These are phyloP conservation scores for Ctenochaetus hawaiiensis DNA, from an alignment of 2,797 vertebrate species.

Conservation along the genomic window DNA sequence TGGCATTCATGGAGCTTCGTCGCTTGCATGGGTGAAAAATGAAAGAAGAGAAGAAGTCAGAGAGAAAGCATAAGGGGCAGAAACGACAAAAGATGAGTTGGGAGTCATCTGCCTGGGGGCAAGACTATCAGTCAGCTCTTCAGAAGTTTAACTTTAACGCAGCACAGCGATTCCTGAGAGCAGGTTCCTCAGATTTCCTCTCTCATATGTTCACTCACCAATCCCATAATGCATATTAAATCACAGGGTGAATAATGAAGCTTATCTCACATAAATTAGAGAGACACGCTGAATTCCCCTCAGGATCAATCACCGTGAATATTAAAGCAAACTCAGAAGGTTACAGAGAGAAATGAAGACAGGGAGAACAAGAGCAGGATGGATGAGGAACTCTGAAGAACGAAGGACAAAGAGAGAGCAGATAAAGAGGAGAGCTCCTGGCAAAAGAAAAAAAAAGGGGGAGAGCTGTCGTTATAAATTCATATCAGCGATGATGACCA, in stretches of 20 bases:
- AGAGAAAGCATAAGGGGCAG: conserved; percentile 4
- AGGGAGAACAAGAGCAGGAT: conserved; percentile 46
- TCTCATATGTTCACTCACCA: conserved; percentile 49
- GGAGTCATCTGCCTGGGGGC: conserved; percentile 28
- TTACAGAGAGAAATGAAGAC: conserved; percentile 56
- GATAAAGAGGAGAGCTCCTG: conserved; percentile 58
- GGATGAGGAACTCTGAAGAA: conserved; percentile 47
- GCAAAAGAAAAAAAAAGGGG: conserved; percentile 17
- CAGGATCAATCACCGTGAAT: conserved; percentile 79
- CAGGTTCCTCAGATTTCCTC: conserved; percentile 52
- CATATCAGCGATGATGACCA: conserved; percentile 46
- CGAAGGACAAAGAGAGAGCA: conserved; percentile 53
- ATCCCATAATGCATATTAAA: conserved; percentile 77
- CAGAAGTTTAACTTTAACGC: conserved; percentile 47
- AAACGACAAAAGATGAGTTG: conserved; percentile 37
- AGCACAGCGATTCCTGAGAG: conserved; percentile 19
- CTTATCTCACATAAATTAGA: conserved; percentile 79
- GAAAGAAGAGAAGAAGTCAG: conserved; percentile 4
- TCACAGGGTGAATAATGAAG: conserved; percentile 80
- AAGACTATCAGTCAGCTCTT: conserved; percentile 58
- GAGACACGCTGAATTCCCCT: conserved; percentile 75
- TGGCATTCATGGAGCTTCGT: background rate
- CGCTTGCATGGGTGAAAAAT: background rate
- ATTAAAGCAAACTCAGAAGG: conserved; percentile 80
- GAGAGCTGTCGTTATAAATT: conserved; percentile 60